Evolutionary conservation across 1,140 invertebrate genomes (phyloP).

Genomic region (Hypothenemus hampei): DNA sequence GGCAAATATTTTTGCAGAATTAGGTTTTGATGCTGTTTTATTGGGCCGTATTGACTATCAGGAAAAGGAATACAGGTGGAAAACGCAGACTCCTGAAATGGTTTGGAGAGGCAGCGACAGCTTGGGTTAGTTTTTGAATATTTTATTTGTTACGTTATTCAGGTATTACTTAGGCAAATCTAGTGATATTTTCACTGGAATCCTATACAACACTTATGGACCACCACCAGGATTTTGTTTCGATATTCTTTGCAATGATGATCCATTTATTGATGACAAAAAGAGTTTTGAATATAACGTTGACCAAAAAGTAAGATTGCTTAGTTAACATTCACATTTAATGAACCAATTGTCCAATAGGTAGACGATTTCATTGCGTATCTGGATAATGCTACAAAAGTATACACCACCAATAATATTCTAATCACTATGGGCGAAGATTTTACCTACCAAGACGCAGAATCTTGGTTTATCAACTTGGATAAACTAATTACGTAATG

Average conservation of each 20-base stretch:
- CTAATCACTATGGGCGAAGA: slow-evolving; percentile 92
- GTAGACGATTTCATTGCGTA: slow-evolving; percentile 53
- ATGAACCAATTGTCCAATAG: slow-evolving; percentile 46
- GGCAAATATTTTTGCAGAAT: slow-evolving; percentile 64
- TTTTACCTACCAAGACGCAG: slow-evolving; percentile 83
- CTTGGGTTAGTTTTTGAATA: slow-evolving; percentile 40
- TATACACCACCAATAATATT: slow-evolving; percentile 67
- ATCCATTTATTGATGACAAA: slow-evolving; percentile 72
- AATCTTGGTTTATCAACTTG: slow-evolving; percentile 80
- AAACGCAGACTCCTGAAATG: slow-evolving; percentile 67
- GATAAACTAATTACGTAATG: slow-evolving; percentile 85
- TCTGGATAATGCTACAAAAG: slow-evolving; percentile 43
- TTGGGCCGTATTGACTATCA: slow-evolving; percentile 72
- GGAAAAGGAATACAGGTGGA: slow-evolving; percentile 60
- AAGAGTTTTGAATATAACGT: slow-evolving; percentile 71
- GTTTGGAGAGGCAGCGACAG: slow-evolving; percentile 68
- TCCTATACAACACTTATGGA: slow-evolving; percentile 72
- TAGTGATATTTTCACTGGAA: slow-evolving; percentile 65
- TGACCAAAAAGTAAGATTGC: slow-evolving; percentile 58
- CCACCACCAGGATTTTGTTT: slow-evolving; percentile 88
- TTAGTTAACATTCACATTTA: no score
- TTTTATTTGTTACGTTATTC: background rate
- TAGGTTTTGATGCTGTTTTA: slow-evolving; percentile 69
- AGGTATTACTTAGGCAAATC: slow-evolving; percentile 11
- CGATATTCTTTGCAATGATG: slow-evolving; percentile 76